Conservation (phyloP, 2,113 vertebrate genomes). For the Pluvianellus socialis region DNA sequence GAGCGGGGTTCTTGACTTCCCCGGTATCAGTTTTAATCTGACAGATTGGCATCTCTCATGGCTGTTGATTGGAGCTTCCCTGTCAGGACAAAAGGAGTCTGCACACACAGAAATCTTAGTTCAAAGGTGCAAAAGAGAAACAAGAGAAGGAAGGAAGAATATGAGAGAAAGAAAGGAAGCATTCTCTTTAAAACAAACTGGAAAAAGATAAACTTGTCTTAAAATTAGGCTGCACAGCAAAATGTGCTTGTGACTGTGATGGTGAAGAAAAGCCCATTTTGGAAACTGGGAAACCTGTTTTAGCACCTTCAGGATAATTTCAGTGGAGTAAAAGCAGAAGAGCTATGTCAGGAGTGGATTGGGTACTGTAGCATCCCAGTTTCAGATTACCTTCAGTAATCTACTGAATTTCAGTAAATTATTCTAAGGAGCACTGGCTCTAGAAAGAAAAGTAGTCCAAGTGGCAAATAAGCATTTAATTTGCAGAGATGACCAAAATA, state of each 20-base stretch:
- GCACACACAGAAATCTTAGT: neutral
- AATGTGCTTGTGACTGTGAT: neutral
- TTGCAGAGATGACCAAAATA: neutral
- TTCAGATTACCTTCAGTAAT: neutral
- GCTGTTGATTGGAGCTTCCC: neutral
- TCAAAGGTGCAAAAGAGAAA: neutral
- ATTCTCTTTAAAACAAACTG: neutral
- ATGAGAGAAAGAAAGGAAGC: neutral
- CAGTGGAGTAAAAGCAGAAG: neutral
- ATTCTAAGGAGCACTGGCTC: neutral
- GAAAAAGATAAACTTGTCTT: neutral
- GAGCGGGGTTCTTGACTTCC: neutral
- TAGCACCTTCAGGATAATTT: neutral
- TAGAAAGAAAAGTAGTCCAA: neutral
- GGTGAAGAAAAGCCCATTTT: neutral
- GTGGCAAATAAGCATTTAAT: neutral
- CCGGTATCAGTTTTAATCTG: neutral
- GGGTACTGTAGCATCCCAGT: neutral
- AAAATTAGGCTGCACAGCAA: neutral
- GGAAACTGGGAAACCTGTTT: neutral
- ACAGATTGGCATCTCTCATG: neutral
- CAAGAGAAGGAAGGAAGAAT: neutral
- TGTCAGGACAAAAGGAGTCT: neutral
- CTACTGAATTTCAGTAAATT: neutral
- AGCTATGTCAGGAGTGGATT: neutral